Base-by-base conservation (phyloP, 92 coral and sea anemone genomes). In the Porites evermanni region DNA sequence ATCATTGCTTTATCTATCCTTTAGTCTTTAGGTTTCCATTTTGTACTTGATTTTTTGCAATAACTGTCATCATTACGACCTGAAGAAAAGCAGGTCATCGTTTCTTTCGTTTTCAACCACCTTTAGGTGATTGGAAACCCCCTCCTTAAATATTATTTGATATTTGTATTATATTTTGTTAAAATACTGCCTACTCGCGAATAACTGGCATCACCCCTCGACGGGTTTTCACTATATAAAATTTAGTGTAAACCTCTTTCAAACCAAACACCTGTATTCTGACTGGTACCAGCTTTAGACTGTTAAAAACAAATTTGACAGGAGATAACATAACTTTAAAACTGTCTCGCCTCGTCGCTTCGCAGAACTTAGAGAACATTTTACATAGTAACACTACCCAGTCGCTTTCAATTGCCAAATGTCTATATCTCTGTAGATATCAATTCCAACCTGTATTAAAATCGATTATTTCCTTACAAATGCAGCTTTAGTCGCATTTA, bases 271-370 rank as follows among this genome's bases (percentile, higher is more conserved):
- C 87, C 87, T 83, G 87, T 19, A 6, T 73, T 73, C 23, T 0
- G 8, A 74, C 87, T 2, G 87, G 87, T 83, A 74, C 87, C 80
- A 74, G 80, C 74, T 11, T 50, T 17, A 50, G 21, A 17, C 50
- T 61, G n/a, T 61, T 83, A 67, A 83, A 19, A 72, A 72, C 53
- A 60, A n/a, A 51, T 52, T 51, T 83, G 26, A 53, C 14, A 38
- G 80, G 80, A 53, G 52, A 23, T 83, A 72, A 2, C 16, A 18
- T 73, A 71, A n/a, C 66, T 12, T 26, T 73, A 14, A 72, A 65
- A 23, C 72, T 10, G 18, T 53, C 24, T 61, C 0, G 29, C 21
- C 8, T 21, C 64, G 18, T 8, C 24, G 61, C 61, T 11, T 11
- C 10, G 32, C 7, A 60, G 26, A 18, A 60, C 64, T 58, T 13